Percentiles rank a stretch among this genome's conserved stretches.
Conservation (phyloP, 2,797 vertebrate species). For the Spondyliosoma cantharus region DNA sequence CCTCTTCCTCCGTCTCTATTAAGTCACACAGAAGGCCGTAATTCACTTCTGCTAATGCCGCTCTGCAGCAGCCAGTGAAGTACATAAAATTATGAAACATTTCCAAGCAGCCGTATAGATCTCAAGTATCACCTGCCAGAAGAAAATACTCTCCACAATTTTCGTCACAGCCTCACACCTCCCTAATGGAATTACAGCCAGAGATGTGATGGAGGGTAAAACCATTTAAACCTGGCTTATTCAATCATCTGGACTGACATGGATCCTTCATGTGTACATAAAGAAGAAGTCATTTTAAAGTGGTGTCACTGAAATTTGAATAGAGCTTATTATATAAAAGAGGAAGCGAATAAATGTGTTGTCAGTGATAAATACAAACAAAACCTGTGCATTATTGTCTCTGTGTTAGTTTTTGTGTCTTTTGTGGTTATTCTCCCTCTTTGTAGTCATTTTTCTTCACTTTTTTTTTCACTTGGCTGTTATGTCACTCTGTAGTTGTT, state of each 20-base stretch:
- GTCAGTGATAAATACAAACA: not conserved
- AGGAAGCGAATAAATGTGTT: not conserved
- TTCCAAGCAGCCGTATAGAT: conserved; percentile 64
- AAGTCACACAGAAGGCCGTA: conserved; percentile 57
- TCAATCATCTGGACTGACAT: not conserved
- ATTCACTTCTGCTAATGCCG: conserved; percentile 77
- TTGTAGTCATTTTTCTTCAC: no score
- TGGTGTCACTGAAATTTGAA: not conserved
- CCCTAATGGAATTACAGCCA: conserved; percentile 14
- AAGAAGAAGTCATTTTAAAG: not conserved
- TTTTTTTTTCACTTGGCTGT: no score
- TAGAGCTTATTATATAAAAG: not conserved
- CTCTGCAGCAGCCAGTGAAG: conserved; percentile 56
- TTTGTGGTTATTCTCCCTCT: no score
- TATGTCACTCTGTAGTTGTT: no score
- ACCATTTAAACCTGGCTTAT: not conserved
- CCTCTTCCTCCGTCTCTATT: conserved; percentile 21
- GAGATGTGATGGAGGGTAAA: not conserved
- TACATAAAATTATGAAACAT: conserved; percentile 64
- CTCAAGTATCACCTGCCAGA: conserved; percentile 48
- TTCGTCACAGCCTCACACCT: not conserved
- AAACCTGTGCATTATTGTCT: not conserved
- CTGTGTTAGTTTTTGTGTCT: not conserved
- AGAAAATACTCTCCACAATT: not conserved
- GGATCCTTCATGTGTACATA: not conserved